phyloP scores from a whole-genome alignment of 2,113 vertebrate species.

The Gavialis gangeticus region DNA sequence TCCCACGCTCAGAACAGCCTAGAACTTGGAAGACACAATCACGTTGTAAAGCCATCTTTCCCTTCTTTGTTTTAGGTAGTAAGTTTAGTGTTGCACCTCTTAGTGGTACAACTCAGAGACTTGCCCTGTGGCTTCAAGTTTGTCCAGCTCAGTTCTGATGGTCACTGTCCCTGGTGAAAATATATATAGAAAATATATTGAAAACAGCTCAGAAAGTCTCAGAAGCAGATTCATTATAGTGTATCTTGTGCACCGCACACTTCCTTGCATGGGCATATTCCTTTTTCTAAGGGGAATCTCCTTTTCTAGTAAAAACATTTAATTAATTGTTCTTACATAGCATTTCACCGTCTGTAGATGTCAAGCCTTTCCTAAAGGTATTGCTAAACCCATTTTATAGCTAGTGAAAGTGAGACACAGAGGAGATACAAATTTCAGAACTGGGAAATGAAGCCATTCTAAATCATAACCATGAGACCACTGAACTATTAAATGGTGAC shows the following conservation, averaged over 20 bases:
- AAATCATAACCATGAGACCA: fast-evolving
- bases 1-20: too few species aligned
- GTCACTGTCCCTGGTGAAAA: neutral
- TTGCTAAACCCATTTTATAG: neutral
- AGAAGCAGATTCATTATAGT: neutral
- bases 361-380: neutral
- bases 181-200: neutral
- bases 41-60: neutral
- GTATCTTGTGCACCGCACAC: neutral
- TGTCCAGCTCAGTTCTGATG: fast-evolving
- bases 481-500: fast-evolving
- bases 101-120: fast-evolving
- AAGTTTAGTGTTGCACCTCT: neutral
- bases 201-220: neutral
- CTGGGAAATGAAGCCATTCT: neutral
- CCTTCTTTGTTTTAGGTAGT: neutral
- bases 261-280: neutral
- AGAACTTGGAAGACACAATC: neutral
- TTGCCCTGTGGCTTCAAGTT: fast-evolving
- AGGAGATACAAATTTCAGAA: neutral
- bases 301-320: neutral
- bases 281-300: neutral
- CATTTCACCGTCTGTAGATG: fast-evolving
- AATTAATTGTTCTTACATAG: neutral
- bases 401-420: neutral